Percentiles rank a stretch among this genome's conserved stretches.
Evolutionary conservation across 2,797 vertebrate genomes (phyloP).

Genomic region (Myripristis jacobus): DNA sequence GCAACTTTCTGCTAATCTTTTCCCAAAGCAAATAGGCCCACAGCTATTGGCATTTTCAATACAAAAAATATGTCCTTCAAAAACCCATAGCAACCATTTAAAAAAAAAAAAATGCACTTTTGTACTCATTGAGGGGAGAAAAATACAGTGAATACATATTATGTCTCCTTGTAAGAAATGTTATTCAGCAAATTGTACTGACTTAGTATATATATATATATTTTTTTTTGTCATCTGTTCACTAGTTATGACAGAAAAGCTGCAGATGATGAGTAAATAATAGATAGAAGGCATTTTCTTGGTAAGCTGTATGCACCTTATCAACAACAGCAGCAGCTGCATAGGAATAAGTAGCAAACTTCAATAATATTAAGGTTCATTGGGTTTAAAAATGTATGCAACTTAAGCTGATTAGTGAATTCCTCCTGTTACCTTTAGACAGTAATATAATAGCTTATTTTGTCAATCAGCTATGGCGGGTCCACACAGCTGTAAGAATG

Average conservation of each 20-base stretch:
- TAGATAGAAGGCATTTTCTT: slow-evolving; percentile 2
- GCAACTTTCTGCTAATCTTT: too few relatives aligned
- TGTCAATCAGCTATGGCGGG: neutral
- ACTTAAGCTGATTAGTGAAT: slow-evolving; percentile 1
- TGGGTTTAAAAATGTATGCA: neutral
- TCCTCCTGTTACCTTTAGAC: neutral
- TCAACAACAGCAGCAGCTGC: slow-evolving; percentile 26
- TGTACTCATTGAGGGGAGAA: neutral
- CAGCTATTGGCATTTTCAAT: neutral
- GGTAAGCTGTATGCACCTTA: neutral
- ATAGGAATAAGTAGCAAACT: neutral
- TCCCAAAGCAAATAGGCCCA: too few relatives aligned
- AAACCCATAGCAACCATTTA: neutral
- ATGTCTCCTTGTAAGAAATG: slow-evolving; percentile 3
- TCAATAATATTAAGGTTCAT: slow-evolving; percentile 1
- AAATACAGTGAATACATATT: slow-evolving; percentile 4
- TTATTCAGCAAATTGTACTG: slow-evolving; percentile 31
- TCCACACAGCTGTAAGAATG: too few relatives aligned
- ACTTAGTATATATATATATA: slow-evolving; percentile 35
- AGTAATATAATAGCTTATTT: slow-evolving; percentile 5
- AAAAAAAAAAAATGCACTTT: neutral
- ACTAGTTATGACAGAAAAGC: slow-evolving; percentile 16
- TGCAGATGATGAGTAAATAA: neutral
- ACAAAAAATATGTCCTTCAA: neutral
- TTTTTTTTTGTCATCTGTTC: neutral